Evolutionary conservation across 1,140 invertebrate species (phyloP).

Genomic region (Vollenhovia emeryi): DNA sequence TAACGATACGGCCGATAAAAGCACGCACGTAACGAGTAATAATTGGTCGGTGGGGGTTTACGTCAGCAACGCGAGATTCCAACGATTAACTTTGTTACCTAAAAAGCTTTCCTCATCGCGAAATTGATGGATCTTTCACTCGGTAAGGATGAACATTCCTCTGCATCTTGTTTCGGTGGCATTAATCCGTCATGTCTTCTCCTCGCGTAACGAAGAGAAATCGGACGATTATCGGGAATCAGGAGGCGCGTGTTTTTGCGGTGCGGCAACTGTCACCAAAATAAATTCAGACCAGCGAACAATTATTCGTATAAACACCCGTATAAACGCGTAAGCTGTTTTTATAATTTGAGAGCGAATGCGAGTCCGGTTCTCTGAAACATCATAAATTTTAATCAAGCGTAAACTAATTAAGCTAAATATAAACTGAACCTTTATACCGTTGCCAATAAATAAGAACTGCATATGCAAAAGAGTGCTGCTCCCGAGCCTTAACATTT

Average conservation of each 20-base stretch:
- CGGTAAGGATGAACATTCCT: not conserved
- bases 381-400: not conserved
- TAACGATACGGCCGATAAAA: constrained; percentile 27
- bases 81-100: constrained; percentile 6
- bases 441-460: not conserved
- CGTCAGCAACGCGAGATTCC: not conserved
- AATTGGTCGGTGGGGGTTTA: not conserved
- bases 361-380: not conserved
- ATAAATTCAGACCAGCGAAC: not conserved
- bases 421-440: not conserved
- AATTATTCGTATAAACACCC: not conserved
- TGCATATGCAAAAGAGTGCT: not conserved
- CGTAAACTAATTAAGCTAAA: not conserved
- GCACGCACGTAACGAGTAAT: constrained; percentile 5
- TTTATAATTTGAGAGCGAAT: not conserved
- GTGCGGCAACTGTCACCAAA: not conserved
- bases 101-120: constrained; percentile 6
- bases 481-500: not conserved
- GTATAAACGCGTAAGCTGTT: not conserved
- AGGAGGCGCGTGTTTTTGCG: not conserved
- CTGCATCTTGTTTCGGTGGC: not conserved
- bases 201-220: not conserved
- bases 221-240: too few species aligned
- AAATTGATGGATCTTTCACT: not conserved
- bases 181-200: not conserved